These are phyloP conservation scores for Cyprinodon diabolis DNA, from an alignment of 2,797 vertebrate genomes.

Conservation along the genomic window DNA sequence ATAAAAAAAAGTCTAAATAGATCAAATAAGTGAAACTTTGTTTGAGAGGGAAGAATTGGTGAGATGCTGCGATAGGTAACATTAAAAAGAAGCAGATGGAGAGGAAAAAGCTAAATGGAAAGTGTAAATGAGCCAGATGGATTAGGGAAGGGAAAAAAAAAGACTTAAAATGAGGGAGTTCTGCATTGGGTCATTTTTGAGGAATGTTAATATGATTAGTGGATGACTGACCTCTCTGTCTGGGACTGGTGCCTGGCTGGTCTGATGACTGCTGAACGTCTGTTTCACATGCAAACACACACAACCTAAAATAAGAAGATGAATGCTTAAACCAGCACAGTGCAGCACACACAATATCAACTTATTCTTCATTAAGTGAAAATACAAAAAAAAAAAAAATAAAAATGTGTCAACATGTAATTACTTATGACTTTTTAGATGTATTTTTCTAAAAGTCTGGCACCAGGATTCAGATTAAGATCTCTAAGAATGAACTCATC, in stretches of 20 bases:
- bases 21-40: slow-evolving; percentile 31
- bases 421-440: slow-evolving; percentile 63
- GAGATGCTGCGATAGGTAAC: slow-evolving; percentile 37
- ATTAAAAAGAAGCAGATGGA: slow-evolving; percentile 24
- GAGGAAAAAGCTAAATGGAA: slow-evolving; percentile 26
- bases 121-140: slow-evolving; percentile 40
- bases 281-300: slow-evolving; percentile 32
- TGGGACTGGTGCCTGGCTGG: slow-evolving; percentile 72
- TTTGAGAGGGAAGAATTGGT: slow-evolving; percentile 12
- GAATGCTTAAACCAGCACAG: slow-evolving; percentile 41
- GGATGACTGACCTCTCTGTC: slow-evolving; percentile 75
- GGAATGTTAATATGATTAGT: slow-evolving; percentile 86
- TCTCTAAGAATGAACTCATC: slow-evolving; percentile 19
- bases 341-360: slow-evolving; percentile 2
- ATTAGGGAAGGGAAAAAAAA: slow-evolving; percentile 34
- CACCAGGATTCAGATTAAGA: slow-evolving; percentile 34
- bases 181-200: slow-evolving; percentile 78
- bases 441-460: slow-evolving; percentile 44
- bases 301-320: slow-evolving; percentile 25
- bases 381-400: slow-evolving; percentile 28
- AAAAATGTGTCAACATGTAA: slow-evolving; percentile 71
- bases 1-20: slow-evolving; percentile 18
- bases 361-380: slow-evolving; percentile 6
- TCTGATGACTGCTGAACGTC: slow-evolving; percentile 59
- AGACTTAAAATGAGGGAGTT: slow-evolving; percentile 49